Percentiles rank a stretch among this genome's conserved stretches.
These are phyloP conservation scores for Epinephelus lanceolatus DNA, from an alignment of 2,113 vertebrate species.

Conservation along the genomic window DNA sequence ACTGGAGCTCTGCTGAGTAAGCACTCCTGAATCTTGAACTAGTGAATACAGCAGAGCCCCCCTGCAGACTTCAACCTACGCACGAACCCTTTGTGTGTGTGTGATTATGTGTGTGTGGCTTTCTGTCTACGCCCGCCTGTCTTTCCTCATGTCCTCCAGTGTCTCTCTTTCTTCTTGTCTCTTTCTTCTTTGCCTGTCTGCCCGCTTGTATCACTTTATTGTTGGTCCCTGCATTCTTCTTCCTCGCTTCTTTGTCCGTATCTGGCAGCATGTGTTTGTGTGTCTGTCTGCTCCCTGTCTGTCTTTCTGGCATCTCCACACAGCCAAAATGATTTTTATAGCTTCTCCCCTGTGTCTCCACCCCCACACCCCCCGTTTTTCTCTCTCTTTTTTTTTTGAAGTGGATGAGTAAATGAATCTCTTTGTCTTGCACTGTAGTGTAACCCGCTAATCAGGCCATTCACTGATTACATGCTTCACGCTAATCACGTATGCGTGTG, in stretches of 20 bases:
- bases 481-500: slow-evolving; percentile 62
- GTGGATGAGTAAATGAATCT: slow-evolving; percentile 71
- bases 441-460: slow-evolving; percentile 77
- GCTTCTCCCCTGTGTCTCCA: slow-evolving; percentile 58
- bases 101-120: slow-evolving; percentile 12
- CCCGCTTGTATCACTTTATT: slow-evolving; percentile 40
- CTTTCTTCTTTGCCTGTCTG: not conserved
- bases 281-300: slow-evolving; percentile 57
- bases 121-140: slow-evolving; percentile 19
- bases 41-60: slow-evolving; percentile 55
- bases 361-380: slow-evolving; percentile 42
- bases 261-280: slow-evolving; percentile 45
- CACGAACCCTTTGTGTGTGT: slow-evolving; percentile 51
- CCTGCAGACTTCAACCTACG: slow-evolving; percentile 53
- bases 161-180: slow-evolving; percentile 25
- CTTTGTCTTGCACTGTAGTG: slow-evolving; percentile 70
- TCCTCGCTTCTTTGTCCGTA: slow-evolving; percentile 57
- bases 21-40: slow-evolving; percentile 49
- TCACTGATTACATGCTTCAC: slow-evolving; percentile 75
- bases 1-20: slow-evolving; percentile 63
- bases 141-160: slow-evolving; percentile 47
- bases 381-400: slow-evolving; percentile 46
- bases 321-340: slow-evolving; percentile 65
- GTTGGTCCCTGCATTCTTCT: slow-evolving; percentile 30
- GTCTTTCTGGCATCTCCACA: slow-evolving; percentile 59